Evolutionary conservation across 2,888 invertebrate species (phyloP).

Genomic region (Gari tellinella): DNA sequence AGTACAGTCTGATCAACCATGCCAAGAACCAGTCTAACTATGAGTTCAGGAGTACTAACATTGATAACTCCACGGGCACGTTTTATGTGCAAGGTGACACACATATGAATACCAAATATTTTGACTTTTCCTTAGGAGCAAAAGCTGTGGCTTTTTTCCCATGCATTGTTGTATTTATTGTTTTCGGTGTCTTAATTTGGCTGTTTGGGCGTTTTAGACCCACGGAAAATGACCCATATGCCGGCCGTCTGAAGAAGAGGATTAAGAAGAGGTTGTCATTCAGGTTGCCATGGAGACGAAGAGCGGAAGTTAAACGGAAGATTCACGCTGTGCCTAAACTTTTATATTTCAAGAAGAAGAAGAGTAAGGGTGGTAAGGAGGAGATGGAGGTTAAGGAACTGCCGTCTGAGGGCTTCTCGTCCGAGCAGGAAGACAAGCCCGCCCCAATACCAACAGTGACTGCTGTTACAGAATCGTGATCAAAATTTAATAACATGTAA

Average conservation of each 20-base stretch:
- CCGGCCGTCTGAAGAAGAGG: conserved; percentile 75
- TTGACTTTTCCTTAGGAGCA: conserved; percentile 83
- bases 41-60: conserved; percentile 81
- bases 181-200: conserved; percentile 77
- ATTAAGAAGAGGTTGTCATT: conserved; percentile 61
- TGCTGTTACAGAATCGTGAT: too few species aligned
- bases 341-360: conserved; percentile 59
- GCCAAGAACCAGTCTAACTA: conserved; percentile 83
- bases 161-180: conserved; percentile 73
- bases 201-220: conserved; percentile 78
- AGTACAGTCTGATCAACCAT: conserved; percentile 69
- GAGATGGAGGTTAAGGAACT: conserved; percentile 37
- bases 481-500: too few species aligned
- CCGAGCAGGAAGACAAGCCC: conserved; percentile 18
- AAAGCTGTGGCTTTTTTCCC: conserved; percentile 86
- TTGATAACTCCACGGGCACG: conserved; percentile 83
- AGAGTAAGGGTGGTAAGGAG: conserved; percentile 44
- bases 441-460: too few species aligned
- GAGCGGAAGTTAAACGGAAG: conserved; percentile 52
- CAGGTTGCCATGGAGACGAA: conserved; percentile 43
- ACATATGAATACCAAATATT: conserved; percentile 85
- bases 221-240: conserved; percentile 75
- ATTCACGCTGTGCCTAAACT: conserved; percentile 67
- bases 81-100: conserved; percentile 84
- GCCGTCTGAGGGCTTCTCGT: conserved; percentile 44